Evolutionary conservation across 2,113 vertebrate species (phyloP).

Genomic region (Lagopus leucura): DNA sequence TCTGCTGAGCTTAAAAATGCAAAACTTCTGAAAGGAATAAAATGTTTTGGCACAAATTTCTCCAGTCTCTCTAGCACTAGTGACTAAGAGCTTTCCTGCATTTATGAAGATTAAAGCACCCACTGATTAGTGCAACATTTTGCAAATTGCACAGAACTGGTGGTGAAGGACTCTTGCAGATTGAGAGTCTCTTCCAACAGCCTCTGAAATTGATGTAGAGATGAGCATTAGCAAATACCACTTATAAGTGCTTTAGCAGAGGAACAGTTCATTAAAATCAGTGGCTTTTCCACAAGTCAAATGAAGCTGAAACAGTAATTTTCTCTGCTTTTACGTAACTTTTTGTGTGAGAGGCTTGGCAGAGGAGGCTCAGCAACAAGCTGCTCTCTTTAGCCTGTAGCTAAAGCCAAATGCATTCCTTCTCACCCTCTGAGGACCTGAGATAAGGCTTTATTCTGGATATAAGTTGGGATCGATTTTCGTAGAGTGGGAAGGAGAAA

Average conservation of each 20-base stretch:
- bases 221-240: background rate
- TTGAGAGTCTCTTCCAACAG: background rate
- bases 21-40: background rate
- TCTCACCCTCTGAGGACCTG: background rate
- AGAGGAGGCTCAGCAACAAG: background rate
- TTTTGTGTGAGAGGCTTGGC: background rate
- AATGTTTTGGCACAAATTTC: background rate
- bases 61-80: background rate
- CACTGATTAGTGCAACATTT: conserved; percentile 35
- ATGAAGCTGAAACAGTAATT: background rate
- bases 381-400: background rate
- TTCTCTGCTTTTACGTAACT: background rate
- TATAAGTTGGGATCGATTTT: background rate
- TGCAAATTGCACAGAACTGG: conserved; percentile 12
- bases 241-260: conserved; percentile 14
- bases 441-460: background rate
- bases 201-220: background rate
- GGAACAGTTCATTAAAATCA: conserved; percentile 29
- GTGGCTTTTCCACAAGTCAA: background rate
- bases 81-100: background rate
- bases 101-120: conserved; percentile 45
- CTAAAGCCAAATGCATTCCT: background rate
- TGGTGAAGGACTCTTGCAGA: conserved; percentile 39
- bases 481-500: background rate
- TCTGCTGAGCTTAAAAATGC: background rate